Percentiles rank a stretch among this genome's conserved stretches.
phyloP scores from a whole-genome alignment of 2,888 invertebrate genomes.

The Drosophila ezoana region DNA sequence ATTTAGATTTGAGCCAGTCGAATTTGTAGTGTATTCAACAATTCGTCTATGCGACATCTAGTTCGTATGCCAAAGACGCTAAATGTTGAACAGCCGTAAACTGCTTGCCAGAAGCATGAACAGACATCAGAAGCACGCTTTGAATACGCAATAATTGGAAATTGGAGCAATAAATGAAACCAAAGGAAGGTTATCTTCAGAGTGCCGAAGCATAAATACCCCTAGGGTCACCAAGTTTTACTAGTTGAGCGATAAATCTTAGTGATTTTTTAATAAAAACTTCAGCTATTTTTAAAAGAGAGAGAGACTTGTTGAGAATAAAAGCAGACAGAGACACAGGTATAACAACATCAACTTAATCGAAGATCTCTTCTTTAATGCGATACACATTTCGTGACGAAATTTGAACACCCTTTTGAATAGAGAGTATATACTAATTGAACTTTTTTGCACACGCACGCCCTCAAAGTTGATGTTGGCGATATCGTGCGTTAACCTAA shows the following conservation, averaged over 20 bases:
- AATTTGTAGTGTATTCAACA: conserved; percentile 2
- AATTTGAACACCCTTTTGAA: background rate
- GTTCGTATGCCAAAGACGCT: conserved; percentile 56
- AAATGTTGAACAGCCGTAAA: conserved; percentile 62
- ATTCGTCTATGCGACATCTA: conserved; percentile 33
- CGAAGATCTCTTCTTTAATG: too few relatives aligned
- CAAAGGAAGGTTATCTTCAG: background rate
- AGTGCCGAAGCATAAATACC: background rate
- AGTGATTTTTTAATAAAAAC: too few relatives aligned
- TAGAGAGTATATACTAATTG: background rate
- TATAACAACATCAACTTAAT: too few relatives aligned
- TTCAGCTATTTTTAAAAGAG: too few relatives aligned
- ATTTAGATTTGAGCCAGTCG: conserved; percentile 61
- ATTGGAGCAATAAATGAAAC: background rate
- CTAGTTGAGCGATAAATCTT: too few relatives aligned
- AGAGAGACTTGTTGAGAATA: too few relatives aligned
- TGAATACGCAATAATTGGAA: conserved; percentile 1
- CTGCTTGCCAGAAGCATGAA: conserved; percentile 70
- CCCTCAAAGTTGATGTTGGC: conserved; percentile 3
- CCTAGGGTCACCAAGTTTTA: too few relatives aligned
- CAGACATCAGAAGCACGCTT: conserved; percentile 14
- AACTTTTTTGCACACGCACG: conserved; percentile 35
- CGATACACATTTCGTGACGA: too few relatives aligned
- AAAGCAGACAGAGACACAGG: too few relatives aligned
- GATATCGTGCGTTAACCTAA: conserved; percentile 62